Base-by-base conservation (phyloP, 2,888 invertebrate genomes). In the Lasioglossum malachurum region DNA sequence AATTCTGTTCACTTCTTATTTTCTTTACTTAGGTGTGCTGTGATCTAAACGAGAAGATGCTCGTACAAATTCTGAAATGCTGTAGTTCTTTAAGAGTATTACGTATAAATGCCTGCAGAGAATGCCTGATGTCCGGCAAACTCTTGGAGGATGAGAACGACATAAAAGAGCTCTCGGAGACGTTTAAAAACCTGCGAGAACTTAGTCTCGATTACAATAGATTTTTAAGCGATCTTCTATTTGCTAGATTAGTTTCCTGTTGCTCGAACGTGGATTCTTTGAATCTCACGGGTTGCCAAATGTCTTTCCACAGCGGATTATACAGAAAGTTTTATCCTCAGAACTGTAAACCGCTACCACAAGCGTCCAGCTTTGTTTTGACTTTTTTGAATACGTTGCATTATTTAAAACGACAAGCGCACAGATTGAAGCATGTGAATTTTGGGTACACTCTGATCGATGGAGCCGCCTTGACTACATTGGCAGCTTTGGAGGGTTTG, bases 211-310 rank as follows among this genome's bases (percentile, higher is more conserved):
- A 96, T 35, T 96, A 96, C 64, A 97, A 98, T 93, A 96, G 97
- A 88, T 97, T 97, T 94, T 95, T 98, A 60, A 97, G 97, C 3
- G 98, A 98, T 96, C 97, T 97, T n/a, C 96, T 97, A 19, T 96
- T 98, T 78, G 96, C 97, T 91, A 96, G 97, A 91, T 96, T 98
- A 92, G 96, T 97, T 3, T 95, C 96, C 12, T 96, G 97, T 19
- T 96, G 97, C 87, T 96, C 96, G 71, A 95, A 96, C 81, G 93
- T 98, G 31, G 96, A 97, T 85, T 96, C 96, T 27, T 94, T 98
- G 0, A 96, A 97, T 92, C 95, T 98, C 86, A 96, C 97, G 46
- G 96, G 96, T 14, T 97, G 97, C 90, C 97, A 97, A 82, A 96
- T 98, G 76, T 97, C 97, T 49, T 98, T 97, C 93, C 97, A 97